Evolutionary conservation across 1,140 invertebrate genomes (phyloP).

Genomic region (Ptiloglossa arizonensis): DNA sequence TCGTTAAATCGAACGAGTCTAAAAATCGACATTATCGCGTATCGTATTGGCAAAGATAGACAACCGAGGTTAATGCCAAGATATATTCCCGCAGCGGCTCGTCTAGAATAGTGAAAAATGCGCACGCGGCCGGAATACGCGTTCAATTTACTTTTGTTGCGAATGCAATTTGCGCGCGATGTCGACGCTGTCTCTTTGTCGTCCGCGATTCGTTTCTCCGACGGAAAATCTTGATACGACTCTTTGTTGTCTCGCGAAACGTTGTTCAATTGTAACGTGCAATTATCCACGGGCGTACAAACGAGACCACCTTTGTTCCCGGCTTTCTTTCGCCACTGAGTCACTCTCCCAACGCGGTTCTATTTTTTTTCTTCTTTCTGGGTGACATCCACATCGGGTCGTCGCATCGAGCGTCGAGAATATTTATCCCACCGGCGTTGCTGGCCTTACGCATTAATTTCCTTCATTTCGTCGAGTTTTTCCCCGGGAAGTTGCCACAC

Average conservation of each 20-base stretch:
- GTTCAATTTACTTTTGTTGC: no score
- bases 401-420: constrained; percentile 1
- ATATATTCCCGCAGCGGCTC: no score
- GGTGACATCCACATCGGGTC: not conserved
- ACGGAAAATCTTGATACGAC: not conserved
- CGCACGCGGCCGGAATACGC: no score
- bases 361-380: constrained; percentile 21
- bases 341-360: constrained; percentile 25
- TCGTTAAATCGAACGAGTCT: no score
- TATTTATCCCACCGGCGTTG: not conserved
- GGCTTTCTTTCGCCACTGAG: constrained; percentile 38
- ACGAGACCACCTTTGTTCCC: constrained; percentile 38
- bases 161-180: no score
- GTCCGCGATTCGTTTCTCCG: not conserved
- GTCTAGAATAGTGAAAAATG: no score
- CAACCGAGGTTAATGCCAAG: no score
- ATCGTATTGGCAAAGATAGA: no score
- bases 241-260: not conserved
- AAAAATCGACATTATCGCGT: no score
- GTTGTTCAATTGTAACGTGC: not conserved
- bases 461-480: not conserved
- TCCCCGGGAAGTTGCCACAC: not conserved
- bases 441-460: not conserved
- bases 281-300: constrained; percentile 21
- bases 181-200: no score